A percentile compares a stretch with the other conserved stretches of the same genome.
Evolutionary conservation across 2,113 vertebrate genomes (phyloP).

Genomic region (Tautogolabrus adspersus): DNA sequence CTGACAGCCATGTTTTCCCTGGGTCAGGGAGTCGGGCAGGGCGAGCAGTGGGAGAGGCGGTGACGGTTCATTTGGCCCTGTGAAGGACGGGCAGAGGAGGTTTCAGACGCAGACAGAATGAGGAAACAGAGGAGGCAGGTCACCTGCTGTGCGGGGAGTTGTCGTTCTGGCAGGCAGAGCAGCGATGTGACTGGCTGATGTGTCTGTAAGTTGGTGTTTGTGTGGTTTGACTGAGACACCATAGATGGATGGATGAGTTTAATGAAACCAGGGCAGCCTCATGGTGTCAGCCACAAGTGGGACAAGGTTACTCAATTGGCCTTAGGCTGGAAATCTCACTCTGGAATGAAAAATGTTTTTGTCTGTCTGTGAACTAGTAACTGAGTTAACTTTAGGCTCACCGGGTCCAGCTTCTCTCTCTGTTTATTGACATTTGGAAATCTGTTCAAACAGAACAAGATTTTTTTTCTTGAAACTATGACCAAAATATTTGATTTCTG

Average conservation of each 20-base stretch:
- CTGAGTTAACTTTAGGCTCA: neutral
- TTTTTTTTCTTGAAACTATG: too few relatives aligned
- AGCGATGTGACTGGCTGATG: slow-evolving; percentile 30
- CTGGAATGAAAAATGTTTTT: neutral
- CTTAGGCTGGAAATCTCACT: slow-evolving; percentile 15
- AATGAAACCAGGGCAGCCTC: slow-evolving; percentile 48
- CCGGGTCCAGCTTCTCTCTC: neutral
- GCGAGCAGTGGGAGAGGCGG: slow-evolving; percentile 26
- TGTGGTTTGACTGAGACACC: slow-evolving; percentile 41
- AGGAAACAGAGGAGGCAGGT: slow-evolving; percentile 37
- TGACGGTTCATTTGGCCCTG: slow-evolving; percentile 22
- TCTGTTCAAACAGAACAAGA: too few relatives aligned
- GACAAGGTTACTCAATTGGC: slow-evolving; percentile 54
- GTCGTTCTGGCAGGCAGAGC: slow-evolving; percentile 25
- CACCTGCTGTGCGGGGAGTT: neutral
- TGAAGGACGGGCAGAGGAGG: slow-evolving; percentile 50
- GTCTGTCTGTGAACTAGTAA: slow-evolving; percentile 6
- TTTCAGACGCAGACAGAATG: slow-evolving; percentile 48
- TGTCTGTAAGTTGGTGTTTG: slow-evolving; percentile 31
- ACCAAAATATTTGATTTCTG: too few relatives aligned
- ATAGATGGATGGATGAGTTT: slow-evolving; percentile 48
- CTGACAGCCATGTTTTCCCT: slow-evolving; percentile 41
- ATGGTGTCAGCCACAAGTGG: slow-evolving; percentile 49
- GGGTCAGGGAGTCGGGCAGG: slow-evolving; percentile 43
- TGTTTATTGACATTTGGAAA: neutral